phyloP scores from a whole-genome alignment of 92 coral and sea anemone genomes.

The Palythoa caribaeorum region DNA sequence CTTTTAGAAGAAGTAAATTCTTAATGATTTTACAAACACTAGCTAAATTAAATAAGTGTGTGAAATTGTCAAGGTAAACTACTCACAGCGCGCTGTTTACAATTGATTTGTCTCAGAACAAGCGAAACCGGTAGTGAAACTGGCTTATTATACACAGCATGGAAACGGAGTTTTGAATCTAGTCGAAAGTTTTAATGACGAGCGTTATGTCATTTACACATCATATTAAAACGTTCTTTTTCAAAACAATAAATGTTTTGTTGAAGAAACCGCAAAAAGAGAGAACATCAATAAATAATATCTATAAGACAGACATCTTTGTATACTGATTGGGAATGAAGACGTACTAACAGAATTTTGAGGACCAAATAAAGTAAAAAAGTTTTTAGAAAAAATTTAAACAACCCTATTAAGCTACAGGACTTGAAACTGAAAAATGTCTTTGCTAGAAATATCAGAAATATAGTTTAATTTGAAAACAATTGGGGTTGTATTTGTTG shows the following conservation, averaged over 20 bases:
- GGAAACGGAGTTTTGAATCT: background rate
- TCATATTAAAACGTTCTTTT: constrained; percentile 1
- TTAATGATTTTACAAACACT: background rate
- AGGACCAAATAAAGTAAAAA: background rate
- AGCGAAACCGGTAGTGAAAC: background rate
- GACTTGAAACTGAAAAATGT: background rate
- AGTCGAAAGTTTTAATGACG: background rate
- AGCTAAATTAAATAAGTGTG: background rate
- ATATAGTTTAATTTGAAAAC: constrained; percentile 24
- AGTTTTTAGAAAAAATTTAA: background rate
- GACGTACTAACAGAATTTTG: background rate
- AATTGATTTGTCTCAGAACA: background rate
- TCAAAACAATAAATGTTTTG: constrained; percentile 25
- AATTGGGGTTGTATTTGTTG: constrained; percentile 26
- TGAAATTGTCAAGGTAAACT: background rate
- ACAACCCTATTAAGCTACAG: background rate
- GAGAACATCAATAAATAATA: constrained; percentile 31
- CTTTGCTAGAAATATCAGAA: background rate
- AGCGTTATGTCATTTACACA: background rate
- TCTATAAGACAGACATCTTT: constrained; percentile 26
- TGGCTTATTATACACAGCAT: background rate
- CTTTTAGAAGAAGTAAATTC: no score
- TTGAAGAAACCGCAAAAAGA: constrained; percentile 35
- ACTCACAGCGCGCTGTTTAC: background rate
- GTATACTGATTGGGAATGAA: background rate